Percentiles rank a stretch among this genome's conserved stretches.
These are phyloP conservation scores for Argyrosomus japonicus DNA, from an alignment of 2,113 vertebrate species.

Conservation along the genomic window DNA sequence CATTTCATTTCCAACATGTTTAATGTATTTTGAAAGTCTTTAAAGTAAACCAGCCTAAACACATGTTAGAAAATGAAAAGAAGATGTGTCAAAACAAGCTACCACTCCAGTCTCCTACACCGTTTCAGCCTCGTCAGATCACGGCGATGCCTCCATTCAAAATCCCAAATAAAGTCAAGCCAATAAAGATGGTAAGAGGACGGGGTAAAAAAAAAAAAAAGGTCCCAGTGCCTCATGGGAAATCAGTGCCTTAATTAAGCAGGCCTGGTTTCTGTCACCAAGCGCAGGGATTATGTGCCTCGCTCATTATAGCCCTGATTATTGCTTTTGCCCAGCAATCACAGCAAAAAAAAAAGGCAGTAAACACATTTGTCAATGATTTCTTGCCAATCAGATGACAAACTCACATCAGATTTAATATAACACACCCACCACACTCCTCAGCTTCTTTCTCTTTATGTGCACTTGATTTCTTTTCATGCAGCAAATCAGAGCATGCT, in stretches of 20 bases:
- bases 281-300: slow-evolving; percentile 70
- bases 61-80: background rate
- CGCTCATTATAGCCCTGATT: slow-evolving; percentile 77
- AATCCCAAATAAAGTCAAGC: slow-evolving; percentile 52
- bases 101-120: background rate
- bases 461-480: slow-evolving; percentile 18
- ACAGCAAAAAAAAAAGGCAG: slow-evolving; percentile 66
- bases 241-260: slow-evolving; percentile 82
- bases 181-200: slow-evolving; percentile 57
- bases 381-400: slow-evolving; percentile 68
- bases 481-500: slow-evolving; percentile 6
- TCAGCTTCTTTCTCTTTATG: background rate
- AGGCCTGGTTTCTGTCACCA: slow-evolving; percentile 76
- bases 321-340: slow-evolving; percentile 77
- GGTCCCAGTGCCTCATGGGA: slow-evolving; percentile 74
- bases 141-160: slow-evolving; percentile 25
- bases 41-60: background rate
- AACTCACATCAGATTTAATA: slow-evolving; percentile 55
- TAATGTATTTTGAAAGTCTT: too few species aligned
- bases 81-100: background rate
- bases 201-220: slow-evolving; percentile 43
- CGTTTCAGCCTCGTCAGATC: slow-evolving; percentile 35
- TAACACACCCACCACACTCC: slow-evolving; percentile 11
- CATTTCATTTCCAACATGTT: too few species aligned
- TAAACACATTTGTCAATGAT: slow-evolving; percentile 76